Evolutionary conservation across 2,888 invertebrate genomes (phyloP).

Genomic region (Formica aserva): DNA sequence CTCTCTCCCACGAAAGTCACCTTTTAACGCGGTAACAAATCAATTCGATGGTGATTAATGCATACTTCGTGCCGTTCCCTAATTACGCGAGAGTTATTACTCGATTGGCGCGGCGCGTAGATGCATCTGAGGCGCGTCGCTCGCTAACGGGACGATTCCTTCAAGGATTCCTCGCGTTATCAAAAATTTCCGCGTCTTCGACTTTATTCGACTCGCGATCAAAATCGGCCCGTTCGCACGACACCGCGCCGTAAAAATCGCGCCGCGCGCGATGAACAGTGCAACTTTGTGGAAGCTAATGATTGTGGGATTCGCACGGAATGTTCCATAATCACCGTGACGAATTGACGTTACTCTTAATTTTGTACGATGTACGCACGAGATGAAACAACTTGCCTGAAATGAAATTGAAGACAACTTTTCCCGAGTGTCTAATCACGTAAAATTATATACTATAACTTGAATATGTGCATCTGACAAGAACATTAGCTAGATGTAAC

Average conservation of each 20-base stretch:
- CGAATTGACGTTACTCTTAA: constrained; percentile 44
- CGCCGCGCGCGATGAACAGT: background rate
- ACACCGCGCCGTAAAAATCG: constrained; percentile 16
- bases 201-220: constrained; percentile 14
- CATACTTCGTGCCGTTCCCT: constrained; percentile 76
- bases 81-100: constrained; percentile 80
- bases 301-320: constrained; percentile 18
- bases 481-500: background rate
- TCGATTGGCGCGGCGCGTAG: constrained; percentile 70
- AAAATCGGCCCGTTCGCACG: constrained; percentile 41
- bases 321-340: constrained; percentile 13
- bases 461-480: constrained; percentile 21
- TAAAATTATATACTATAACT: constrained; percentile 7
- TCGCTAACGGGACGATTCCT: constrained; percentile 47
- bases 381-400: constrained; percentile 23
- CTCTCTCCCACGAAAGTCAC: constrained; percentile 64
- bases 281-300: constrained; percentile 32
- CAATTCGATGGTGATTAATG: constrained; percentile 83
- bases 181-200: constrained; percentile 27
- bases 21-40: constrained; percentile 81
- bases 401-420: constrained; percentile 13
- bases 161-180: constrained; percentile 18
- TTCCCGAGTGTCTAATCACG: background rate
- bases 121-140: constrained; percentile 24
- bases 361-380: constrained; percentile 9